A percentile compares a stretch with the other conserved stretches of the same genome.
Evolutionary conservation across 2,888 invertebrate species (phyloP).

Genomic region (Athalia cordata): DNA sequence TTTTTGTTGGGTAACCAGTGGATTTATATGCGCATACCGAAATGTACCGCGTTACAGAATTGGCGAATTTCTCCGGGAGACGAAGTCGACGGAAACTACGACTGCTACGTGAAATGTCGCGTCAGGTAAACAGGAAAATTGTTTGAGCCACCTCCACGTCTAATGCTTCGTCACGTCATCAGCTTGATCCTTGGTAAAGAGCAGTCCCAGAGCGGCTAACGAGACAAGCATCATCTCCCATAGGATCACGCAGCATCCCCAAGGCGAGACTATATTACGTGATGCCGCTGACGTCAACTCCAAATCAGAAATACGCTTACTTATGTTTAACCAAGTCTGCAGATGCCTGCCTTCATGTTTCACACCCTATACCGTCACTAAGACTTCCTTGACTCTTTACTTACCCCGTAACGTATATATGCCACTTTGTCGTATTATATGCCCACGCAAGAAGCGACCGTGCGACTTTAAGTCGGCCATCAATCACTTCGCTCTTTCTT

Average conservation of each 20-base stretch:
- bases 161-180: constrained; percentile 39
- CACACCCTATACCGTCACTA: background rate
- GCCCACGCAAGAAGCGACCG: background rate
- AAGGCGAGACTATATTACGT: background rate
- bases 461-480: constrained; percentile 11
- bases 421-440: background rate
- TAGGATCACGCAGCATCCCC: constrained; percentile 25
- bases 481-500: constrained; percentile 16
- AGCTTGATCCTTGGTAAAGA: constrained; percentile 56
- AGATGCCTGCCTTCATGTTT: constrained; percentile 2
- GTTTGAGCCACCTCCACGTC: constrained; percentile 25
- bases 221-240: constrained; percentile 58
- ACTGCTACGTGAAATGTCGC: constrained; percentile 17
- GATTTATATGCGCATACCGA: background rate
- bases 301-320: constrained; percentile 30
- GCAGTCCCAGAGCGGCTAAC: constrained; percentile 62
- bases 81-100: background rate
- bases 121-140: constrained; percentile 40
- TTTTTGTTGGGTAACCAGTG: background rate
- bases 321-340: background rate
- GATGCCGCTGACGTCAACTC: constrained; percentile 6
- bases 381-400: background rate
- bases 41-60: background rate
- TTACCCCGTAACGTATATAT: background rate
- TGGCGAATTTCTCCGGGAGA: background rate